phyloP scores from a whole-genome alignment of 2,888 invertebrate genomes.

The Ephialtes manifestator region DNA sequence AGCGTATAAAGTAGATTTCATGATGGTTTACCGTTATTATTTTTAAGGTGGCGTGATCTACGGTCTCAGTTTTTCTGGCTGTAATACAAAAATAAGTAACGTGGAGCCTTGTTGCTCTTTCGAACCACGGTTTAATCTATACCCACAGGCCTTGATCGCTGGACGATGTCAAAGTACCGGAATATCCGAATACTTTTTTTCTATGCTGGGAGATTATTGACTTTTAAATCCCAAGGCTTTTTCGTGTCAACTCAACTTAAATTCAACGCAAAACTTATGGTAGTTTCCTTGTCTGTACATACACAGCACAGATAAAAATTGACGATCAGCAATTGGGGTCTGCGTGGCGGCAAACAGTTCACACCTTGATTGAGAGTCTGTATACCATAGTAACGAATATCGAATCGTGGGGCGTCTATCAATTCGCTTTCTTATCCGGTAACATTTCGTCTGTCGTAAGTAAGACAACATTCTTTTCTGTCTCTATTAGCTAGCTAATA shows the following conservation, averaged over 20 bases:
- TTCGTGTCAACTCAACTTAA: constrained; percentile 2
- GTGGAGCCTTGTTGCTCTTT: constrained; percentile 58
- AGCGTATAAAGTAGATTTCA: constrained; percentile 29
- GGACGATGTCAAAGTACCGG: constrained; percentile 17
- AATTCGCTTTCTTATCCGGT: not conserved
- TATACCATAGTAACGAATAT: constrained; percentile 16
- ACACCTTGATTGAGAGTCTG: not conserved
- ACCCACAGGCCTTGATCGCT: constrained; percentile 25
- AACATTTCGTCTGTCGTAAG: not conserved
- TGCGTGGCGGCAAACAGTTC: constrained; percentile 17
- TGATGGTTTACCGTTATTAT: constrained; percentile 12
- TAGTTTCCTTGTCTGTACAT: constrained; percentile 39
- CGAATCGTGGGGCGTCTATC: not conserved
- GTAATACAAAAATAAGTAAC: constrained; percentile 71
- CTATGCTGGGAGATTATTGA: constrained; percentile 16
- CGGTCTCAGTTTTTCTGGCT: constrained; percentile 33
- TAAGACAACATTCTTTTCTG: constrained; percentile 8
- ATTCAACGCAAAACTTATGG: constrained; percentile 10
- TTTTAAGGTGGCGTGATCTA: constrained; percentile 5
- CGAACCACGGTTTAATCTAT: constrained; percentile 33
- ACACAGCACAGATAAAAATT: constrained; percentile 40
- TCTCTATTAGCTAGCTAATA: constrained; percentile 33
- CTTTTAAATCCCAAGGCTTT: constrained; percentile 22
- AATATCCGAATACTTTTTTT: not conserved
- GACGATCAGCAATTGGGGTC: constrained; percentile 33